Evolutionary conservation across 1,140 invertebrate species (phyloP).

Genomic region (Pseudomyrmex cubaensis): DNA sequence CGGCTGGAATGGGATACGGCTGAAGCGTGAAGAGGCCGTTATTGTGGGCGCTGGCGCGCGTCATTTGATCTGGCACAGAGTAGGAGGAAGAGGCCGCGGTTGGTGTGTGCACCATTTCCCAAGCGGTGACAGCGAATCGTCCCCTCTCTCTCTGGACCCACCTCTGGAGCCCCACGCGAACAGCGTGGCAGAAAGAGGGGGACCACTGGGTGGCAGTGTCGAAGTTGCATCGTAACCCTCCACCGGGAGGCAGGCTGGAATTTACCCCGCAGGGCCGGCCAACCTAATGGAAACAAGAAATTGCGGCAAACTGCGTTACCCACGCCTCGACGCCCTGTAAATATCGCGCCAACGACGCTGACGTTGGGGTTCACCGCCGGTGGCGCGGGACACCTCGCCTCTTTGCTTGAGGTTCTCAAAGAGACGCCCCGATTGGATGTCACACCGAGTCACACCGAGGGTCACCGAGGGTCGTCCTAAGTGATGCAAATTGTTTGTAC

Average conservation of each 20-base stretch:
- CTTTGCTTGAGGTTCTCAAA: conserved; percentile 61
- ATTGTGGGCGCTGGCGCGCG: conserved; percentile 84
- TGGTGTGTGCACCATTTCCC: conserved; percentile 80
- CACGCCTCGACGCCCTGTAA: conserved; percentile 82
- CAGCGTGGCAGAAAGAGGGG: conserved; percentile 1
- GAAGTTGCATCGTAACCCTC: conserved; percentile 78
- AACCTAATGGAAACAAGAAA: conserved; percentile 86
- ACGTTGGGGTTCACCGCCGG: conserved; percentile 25
- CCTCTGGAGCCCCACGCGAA: conserved; percentile 39
- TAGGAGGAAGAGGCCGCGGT: conserved; percentile 81
- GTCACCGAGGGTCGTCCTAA: conserved; percentile 38
- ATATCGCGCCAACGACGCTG: conserved; percentile 76
- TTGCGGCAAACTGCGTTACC: conserved; percentile 85
- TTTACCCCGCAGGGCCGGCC: conserved; percentile 83
- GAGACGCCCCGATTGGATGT: conserved; percentile 47
- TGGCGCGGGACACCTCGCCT: conserved; percentile 25
- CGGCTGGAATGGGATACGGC: conserved; percentile 75
- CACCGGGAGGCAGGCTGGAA: conserved; percentile 75
- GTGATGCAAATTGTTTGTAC: conserved; percentile 54
- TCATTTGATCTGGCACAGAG: conserved; percentile 83
- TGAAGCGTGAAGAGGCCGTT: conserved; percentile 80
- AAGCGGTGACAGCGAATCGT: conserved; percentile 50
- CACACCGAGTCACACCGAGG: conserved; percentile 35
- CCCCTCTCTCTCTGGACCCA: conserved; percentile 13
- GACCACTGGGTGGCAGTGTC: conserved; percentile 61